phyloP scores from a whole-genome alignment of 2,797 vertebrate genomes.

The Sphaeramia orbicularis region DNA sequence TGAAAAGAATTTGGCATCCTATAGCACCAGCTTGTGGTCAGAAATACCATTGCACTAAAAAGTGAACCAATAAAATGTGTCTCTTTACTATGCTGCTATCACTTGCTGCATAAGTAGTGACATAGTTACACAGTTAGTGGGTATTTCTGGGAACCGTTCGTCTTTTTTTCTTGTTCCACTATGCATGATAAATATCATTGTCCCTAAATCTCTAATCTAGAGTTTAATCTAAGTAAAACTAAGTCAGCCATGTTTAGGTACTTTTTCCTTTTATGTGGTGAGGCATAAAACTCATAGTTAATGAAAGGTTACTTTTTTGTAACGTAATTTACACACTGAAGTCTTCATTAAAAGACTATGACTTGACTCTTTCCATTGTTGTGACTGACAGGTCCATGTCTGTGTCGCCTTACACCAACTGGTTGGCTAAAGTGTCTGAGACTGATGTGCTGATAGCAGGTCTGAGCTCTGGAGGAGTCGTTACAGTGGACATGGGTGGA shows the following conservation, averaged over 20 bases:
- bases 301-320: no score
- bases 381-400: slow-evolving; percentile 81
- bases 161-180: no score
- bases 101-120: not conserved
- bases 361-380: not conserved
- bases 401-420: slow-evolving; percentile 92
- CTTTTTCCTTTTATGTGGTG: no score
- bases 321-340: no score
- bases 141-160: no score
- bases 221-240: no score
- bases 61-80: no score
- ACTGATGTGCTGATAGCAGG: slow-evolving; percentile 89
- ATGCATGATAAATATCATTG: no score
- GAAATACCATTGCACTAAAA: not conserved
- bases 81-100: not conserved
- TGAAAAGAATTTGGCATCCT: not conserved
- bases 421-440: slow-evolving; percentile 93
- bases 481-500: slow-evolving; percentile 95
- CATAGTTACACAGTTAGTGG: no score
- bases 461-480: slow-evolving; percentile 87
- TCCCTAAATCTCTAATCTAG: no score
- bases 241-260: no score
- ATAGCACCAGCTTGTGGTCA: slow-evolving; percentile 23
- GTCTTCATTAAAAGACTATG: not conserved
- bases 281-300: no score